These are phyloP conservation scores for Coleophora flavipennella DNA, from an alignment of 2,888 invertebrate genomes.

Conservation along the genomic window DNA sequence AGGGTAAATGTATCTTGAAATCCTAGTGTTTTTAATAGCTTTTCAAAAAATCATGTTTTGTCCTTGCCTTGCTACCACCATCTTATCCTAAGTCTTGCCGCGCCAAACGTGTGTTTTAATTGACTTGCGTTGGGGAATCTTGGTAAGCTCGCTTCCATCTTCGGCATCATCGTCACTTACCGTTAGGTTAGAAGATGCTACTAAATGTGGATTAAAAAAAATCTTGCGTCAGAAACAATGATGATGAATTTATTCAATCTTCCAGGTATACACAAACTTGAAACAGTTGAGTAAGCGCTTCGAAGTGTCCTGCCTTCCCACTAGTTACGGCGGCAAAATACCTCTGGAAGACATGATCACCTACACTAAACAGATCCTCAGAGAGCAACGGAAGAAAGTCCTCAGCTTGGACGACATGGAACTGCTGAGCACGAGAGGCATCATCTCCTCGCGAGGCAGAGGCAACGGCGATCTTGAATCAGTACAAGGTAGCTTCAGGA, in stretches of 20 bases:
- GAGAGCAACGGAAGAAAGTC: constrained; percentile 71
- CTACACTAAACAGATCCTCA: constrained; percentile 76
- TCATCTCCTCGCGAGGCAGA: constrained; percentile 38
- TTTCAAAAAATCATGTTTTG: too few species aligned
- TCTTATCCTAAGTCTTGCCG: too few species aligned
- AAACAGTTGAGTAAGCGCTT: constrained; percentile 74
- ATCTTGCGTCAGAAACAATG: too few species aligned
- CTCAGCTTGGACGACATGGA: constrained; percentile 76
- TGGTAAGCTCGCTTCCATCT: too few species aligned
- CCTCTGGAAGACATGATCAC: constrained; percentile 81
- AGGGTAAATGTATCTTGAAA: too few species aligned
- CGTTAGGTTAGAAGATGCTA: too few species aligned
- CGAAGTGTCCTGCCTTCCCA: constrained; percentile 77
- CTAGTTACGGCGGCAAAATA: constrained; percentile 80
- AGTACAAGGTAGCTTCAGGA: constrained; percentile 77
- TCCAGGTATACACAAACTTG: constrained; percentile 71
- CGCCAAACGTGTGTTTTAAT: too few species aligned
- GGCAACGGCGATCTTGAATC: constrained; percentile 39
- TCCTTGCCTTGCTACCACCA: too few species aligned
- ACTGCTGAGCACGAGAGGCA: constrained; percentile 76
- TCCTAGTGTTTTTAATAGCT: too few species aligned
- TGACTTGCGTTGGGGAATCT: too few species aligned
- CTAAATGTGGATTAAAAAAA: too few species aligned
- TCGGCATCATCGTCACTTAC: too few species aligned
- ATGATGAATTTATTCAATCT: constrained; percentile 9